Conservation (phyloP, 2,113 vertebrate species). For the Garra rufa region DNA sequence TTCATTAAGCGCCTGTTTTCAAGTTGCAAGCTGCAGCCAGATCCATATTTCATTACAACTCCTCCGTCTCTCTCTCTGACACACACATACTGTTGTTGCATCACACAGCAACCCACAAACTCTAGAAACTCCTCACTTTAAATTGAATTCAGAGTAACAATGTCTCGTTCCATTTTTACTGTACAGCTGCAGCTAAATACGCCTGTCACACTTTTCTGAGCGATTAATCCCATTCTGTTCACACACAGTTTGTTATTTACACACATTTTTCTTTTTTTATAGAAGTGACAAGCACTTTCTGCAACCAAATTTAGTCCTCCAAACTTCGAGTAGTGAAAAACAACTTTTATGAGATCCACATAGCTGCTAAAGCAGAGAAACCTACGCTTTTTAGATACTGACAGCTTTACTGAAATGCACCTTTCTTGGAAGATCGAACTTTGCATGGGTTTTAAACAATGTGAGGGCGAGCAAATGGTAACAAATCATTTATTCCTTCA, state of each 20-base stretch:
- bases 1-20: slow-evolving; percentile 79
- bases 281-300: background rate
- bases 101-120: slow-evolving; percentile 32
- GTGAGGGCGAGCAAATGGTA: background rate
- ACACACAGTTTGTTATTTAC: background rate
- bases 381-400: background rate
- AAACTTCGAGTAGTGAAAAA: background rate
- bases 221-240: background rate
- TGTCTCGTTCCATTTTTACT: slow-evolving; percentile 26
- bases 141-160: slow-evolving; percentile 9
- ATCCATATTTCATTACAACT: slow-evolving; percentile 80
- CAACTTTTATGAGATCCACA: background rate
- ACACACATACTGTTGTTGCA: slow-evolving; percentile 4
- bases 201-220: background rate
- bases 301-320: background rate
- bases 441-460: background rate
- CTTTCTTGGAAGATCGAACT: background rate
- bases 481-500: background rate
- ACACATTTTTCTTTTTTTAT: background rate
- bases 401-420: background rate
- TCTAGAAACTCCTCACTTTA: slow-evolving; percentile 21
- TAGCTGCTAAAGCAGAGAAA: background rate
- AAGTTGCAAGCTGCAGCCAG: slow-evolving; percentile 69
- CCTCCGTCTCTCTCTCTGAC: slow-evolving; percentile 59
- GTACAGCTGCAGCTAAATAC: background rate